Base-by-base conservation (phyloP, 2,797 vertebrate genomes). In the Falco rusticolus region DNA sequence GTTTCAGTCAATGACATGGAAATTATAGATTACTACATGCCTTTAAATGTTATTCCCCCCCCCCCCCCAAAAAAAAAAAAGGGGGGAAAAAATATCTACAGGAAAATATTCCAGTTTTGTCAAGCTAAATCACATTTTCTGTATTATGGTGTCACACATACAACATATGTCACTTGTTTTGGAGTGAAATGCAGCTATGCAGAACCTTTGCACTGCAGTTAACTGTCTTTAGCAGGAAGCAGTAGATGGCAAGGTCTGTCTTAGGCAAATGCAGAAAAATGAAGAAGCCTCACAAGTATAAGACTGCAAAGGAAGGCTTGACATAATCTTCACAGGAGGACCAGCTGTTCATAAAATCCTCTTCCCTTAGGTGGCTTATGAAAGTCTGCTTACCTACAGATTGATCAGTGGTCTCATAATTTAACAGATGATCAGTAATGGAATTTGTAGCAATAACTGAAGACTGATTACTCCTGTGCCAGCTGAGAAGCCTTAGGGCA, bases 331-430 rank as follows among this genome's bases (percentile, higher is more conserved):
- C n/a, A 71, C 57, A 81, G 69, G 54, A 84, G 28, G 57, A 90
- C 90, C 80, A 92, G 84, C 68, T 96, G 85, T 85, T 96, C 71
- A 24, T 69, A 70, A 88, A 93, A 79, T 53, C 31, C 61, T 79
- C 93, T 91, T 57, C 77, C 71, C 78, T 87, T 64, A 84, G 31
- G 53, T 91, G 63, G 57, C 60, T 94, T 94, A 72, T 31, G 14
- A 45, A 92, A 75, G n/a, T 9, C 43, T 70, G 12, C 68, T 92
- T 71, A 80, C 34, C n/a, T 89, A 69, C 16, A 61, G 29, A 94
- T 51, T 68, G 29, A 84, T 89, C 59, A 70, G 22, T 88, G n/a
- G 34, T 93, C 69, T 94, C 39, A 29, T 61, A 48, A 81, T 80
- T 79, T 90, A 84, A 61, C 76, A 93, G 57, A 72, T 75, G 57